A percentile compares a stretch with the other conserved stretches of the same genome.
Evolutionary conservation across 2,113 vertebrate genomes (phyloP).

Genomic region (Erpornis zantholeuca): DNA sequence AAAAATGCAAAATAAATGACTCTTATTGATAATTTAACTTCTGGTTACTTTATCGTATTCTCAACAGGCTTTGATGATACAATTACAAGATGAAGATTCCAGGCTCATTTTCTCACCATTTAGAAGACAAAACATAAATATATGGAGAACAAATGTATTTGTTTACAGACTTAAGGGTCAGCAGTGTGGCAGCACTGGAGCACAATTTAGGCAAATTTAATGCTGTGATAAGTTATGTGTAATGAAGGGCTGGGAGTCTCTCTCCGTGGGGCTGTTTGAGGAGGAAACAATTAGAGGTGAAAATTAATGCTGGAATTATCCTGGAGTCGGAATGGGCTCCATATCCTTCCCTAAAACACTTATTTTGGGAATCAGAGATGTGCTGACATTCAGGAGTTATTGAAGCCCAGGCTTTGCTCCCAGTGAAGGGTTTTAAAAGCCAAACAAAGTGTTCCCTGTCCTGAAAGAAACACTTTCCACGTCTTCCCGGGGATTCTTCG

Average conservation of each 20-base stretch:
- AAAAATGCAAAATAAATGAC: slow-evolving; percentile 84
- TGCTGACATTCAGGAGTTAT: slow-evolving; percentile 34
- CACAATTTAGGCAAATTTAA: slow-evolving; percentile 71
- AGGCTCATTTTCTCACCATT: slow-evolving; percentile 71
- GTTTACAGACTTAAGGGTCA: slow-evolving; percentile 75
- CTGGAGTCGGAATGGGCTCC: not conserved
- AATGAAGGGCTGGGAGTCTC: slow-evolving; percentile 47
- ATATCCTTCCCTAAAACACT: not conserved
- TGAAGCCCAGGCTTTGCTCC: not conserved
- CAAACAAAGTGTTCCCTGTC: not conserved
- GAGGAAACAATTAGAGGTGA: slow-evolving; percentile 63
- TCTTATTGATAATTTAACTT: slow-evolving; percentile 85
- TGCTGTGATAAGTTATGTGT: slow-evolving; percentile 62
- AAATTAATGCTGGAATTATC: slow-evolving; percentile 64
- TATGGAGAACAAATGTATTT: slow-evolving; percentile 71
- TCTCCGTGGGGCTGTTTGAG: slow-evolving; percentile 68
- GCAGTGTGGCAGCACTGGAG: slow-evolving; percentile 40
- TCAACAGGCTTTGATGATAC: slow-evolving; percentile 79
- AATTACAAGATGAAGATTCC: slow-evolving; percentile 73
- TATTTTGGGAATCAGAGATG: not conserved
- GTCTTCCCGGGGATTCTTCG: not conserved
- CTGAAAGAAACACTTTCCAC: not conserved
- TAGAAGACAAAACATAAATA: slow-evolving; percentile 69
- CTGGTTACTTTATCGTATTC: slow-evolving; percentile 80
- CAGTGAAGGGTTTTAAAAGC: not conserved